Evolutionary conservation across 2,797 vertebrate species (phyloP).

Genomic region (Protonibea diacanthus): DNA sequence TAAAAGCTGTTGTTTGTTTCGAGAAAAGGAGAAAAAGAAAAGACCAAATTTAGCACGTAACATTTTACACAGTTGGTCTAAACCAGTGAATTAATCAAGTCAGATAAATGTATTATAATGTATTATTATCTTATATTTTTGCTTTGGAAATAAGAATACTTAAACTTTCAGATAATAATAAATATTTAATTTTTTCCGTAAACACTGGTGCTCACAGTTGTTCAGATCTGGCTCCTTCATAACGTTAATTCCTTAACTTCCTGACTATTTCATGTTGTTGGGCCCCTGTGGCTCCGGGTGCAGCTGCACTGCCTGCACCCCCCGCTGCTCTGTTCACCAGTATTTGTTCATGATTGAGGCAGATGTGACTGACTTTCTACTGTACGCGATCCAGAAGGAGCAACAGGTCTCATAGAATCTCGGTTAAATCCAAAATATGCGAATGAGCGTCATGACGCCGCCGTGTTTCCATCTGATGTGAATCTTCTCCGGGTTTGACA

Average conservation of each 20-base stretch:
- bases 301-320: constrained; percentile 50
- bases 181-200: background rate
- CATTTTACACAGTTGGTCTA: background rate
- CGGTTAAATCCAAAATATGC: background rate
- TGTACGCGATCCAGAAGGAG: constrained; percentile 17
- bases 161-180: background rate
- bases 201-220: background rate
- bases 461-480: background rate
- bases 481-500: background rate
- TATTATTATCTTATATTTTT: background rate
- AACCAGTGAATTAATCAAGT: background rate
- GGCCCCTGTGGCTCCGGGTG: constrained; percentile 46
- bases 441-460: background rate
- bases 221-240: constrained; percentile 29
- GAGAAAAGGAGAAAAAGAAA: background rate
- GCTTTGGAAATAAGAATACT: background rate
- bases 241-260: constrained; percentile 48
- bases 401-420: constrained; percentile 3
- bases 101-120: background rate
- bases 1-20: background rate
- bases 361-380: constrained; percentile 32
- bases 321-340: constrained; percentile 44
- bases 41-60: background rate
- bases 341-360: constrained; percentile 24
- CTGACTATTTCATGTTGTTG: constrained; percentile 47